phyloP scores from a whole-genome alignment of 2,113 vertebrate species.

The Xiphophorus maculatus region DNA sequence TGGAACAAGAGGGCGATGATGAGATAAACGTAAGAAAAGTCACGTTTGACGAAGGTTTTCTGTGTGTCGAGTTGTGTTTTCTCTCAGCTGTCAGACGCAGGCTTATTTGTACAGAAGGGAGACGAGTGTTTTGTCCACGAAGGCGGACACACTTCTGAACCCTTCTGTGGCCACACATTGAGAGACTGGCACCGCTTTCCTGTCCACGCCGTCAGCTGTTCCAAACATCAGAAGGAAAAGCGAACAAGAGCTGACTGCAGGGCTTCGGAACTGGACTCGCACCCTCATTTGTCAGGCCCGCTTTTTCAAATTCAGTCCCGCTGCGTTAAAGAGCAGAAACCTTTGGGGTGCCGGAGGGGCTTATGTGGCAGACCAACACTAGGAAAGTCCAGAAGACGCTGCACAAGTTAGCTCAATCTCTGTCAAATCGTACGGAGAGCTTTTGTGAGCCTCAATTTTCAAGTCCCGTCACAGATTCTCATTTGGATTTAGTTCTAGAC shows the following conservation, averaged over 20 bases:
- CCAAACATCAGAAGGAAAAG: background rate
- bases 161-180: slow-evolving; percentile 16
- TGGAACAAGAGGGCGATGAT: background rate
- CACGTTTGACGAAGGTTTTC: slow-evolving; percentile 2
- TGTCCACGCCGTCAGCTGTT: slow-evolving; percentile 38
- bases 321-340: background rate
- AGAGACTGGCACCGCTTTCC: slow-evolving; percentile 2
- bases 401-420: no score
- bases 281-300: background rate
- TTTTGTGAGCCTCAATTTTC: no score
- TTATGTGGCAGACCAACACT: no score
- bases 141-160: slow-evolving; percentile 7
- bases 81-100: slow-evolving; percentile 39
- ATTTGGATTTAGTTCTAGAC: no score
- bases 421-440: no score
- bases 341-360: no score
- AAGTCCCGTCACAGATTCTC: no score
- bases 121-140: slow-evolving; percentile 42
- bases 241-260: background rate
- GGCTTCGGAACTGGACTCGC: background rate
- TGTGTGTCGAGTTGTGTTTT: background rate
- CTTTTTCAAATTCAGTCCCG: background rate
- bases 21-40: no score
- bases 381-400: no score
- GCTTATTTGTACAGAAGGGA: slow-evolving; percentile 33